Evolutionary conservation across 2,888 invertebrate species (phyloP).

Genomic region (Synanthedon myopaeformis): DNA sequence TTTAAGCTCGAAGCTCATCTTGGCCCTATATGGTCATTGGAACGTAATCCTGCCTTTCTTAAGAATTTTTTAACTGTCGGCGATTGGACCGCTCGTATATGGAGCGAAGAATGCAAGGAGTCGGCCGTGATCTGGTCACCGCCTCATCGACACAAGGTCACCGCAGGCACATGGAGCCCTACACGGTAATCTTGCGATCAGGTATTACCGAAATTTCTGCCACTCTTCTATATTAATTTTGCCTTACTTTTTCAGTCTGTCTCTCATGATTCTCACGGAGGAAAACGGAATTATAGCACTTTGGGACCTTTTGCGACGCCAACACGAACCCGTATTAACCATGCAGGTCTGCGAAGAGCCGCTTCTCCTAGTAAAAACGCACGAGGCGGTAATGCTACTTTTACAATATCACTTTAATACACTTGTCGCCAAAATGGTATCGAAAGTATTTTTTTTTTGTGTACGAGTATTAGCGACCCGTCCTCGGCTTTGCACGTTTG

Average conservation of each 20-base stretch:
- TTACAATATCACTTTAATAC: no score
- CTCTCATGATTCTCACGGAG: slow-evolving; percentile 84
- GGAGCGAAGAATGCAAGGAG: slow-evolving; percentile 95
- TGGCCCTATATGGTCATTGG: slow-evolving; percentile 87
- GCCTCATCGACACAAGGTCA: slow-evolving; percentile 73
- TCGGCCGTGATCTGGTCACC: slow-evolving; percentile 91
- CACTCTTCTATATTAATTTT: slow-evolving; percentile 10
- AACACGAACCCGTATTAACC: slow-evolving; percentile 80
- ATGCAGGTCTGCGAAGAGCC: slow-evolving; percentile 58
- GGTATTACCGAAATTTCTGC: no score
- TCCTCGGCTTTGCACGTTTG: no score
- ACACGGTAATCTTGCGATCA: slow-evolving; percentile 59
- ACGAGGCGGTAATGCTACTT: slow-evolving; percentile 26
- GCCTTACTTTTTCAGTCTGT: slow-evolving; percentile 67
- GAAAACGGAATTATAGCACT: slow-evolving; percentile 83
- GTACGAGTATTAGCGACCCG: no score
- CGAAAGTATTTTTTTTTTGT: no score
- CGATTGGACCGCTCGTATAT: slow-evolving; percentile 92
- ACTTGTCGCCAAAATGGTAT: no score
- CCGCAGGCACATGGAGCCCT: slow-evolving; percentile 87
- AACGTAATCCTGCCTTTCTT: slow-evolving; percentile 90
- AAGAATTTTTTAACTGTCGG: slow-evolving; percentile 95
- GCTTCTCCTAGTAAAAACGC: slow-evolving; percentile 54
- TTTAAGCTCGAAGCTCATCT: slow-evolving; percentile 74
- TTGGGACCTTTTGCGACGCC: slow-evolving; percentile 90